Base-by-base conservation (phyloP, 2,888 invertebrate species). In the Ectemnius cavifrons region DNA sequence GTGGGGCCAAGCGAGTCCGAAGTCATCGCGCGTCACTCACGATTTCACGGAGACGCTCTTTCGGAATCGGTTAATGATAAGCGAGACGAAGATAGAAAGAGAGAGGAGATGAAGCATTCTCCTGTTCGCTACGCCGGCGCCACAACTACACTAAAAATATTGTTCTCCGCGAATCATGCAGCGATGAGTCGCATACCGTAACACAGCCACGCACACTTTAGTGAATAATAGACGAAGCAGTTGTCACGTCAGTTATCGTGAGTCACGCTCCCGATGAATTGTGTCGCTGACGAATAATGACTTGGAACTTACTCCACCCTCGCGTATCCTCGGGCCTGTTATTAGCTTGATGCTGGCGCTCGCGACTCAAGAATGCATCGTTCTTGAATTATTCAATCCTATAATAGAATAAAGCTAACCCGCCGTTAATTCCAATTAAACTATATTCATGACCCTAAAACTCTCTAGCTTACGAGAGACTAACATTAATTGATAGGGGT, bases 171-270 rank as follows among this genome's bases (percentile, higher is more conserved):
- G 59, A 46, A 28, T 66, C 28, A 47, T 1, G 16, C 37, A 59
- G 11, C 37, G 1, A 8, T 37, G 37, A 37, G 8, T 6, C 37
- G 58, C 63, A 73, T 59, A 37, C 23, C 23, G 27, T n/a, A 23
- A 45, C 28, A 20, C 56, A 11, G 49, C 52, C 37, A 16, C 59
- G 73, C 63, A 70, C 78, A 61, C 73, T 37, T 6, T 16, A 59
- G 20, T 72, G 73, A 80, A 75, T 76, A 78, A 80, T 58, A 70
- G 37, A 49, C 58, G n/a, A 16, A 46, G 56, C 62, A 47, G 66
- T 74, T 71, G 45, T 37, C 47, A 46, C 77, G 59, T 37, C 61
- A 71, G 62, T 63, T 49, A 63, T 49, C 52, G 20, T 81, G 80
- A 80, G 16, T 74, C 76, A 80, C 6, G 56, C 11, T 16, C 56